Conservation (phyloP, 2,888 invertebrate species). For the Odontocolon sp. region DNA sequence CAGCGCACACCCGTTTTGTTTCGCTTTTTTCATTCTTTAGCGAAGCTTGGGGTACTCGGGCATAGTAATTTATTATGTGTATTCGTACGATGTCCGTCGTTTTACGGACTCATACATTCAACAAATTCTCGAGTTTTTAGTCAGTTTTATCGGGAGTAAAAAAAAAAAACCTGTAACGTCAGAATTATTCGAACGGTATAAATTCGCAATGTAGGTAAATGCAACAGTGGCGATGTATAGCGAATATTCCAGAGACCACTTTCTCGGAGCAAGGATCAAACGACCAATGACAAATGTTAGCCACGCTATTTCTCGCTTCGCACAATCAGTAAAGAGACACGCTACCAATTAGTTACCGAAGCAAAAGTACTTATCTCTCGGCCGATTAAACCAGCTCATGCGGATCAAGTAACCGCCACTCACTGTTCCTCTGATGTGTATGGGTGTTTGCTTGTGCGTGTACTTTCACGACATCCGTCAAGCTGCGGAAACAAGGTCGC, state of each 20-base stretch:
- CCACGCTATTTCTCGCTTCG: constrained; percentile 38
- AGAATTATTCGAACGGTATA: not conserved
- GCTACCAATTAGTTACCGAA: constrained; percentile 45
- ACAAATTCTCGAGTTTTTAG: not conserved
- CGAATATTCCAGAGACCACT: constrained; percentile 7
- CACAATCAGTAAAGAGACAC: constrained; percentile 47
- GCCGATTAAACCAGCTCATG: constrained; percentile 37
- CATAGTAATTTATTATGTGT: not conserved
- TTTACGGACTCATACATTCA: not conserved
- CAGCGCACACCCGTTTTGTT: constrained; percentile 49
- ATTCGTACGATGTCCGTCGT: too few species aligned
- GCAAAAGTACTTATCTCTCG: constrained; percentile 46
- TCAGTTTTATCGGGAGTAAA: constrained; percentile 1
- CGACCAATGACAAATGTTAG: constrained; percentile 47
- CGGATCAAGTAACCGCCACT: constrained; percentile 47
- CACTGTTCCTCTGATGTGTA: not conserved
- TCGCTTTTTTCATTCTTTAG: not conserved
- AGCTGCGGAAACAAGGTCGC: constrained; percentile 8
- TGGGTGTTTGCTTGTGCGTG: not conserved
- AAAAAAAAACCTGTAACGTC: constrained; percentile 2
- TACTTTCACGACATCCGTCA: constrained; percentile 3
- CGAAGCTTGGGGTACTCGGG: not conserved
- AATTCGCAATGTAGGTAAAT: constrained; percentile 12
- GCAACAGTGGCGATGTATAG: constrained; percentile 6
- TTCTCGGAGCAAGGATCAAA: constrained; percentile 21